These are phyloP conservation scores for Bufo gargarizans DNA, from an alignment of 2,113 vertebrate species.

Conservation along the genomic window DNA sequence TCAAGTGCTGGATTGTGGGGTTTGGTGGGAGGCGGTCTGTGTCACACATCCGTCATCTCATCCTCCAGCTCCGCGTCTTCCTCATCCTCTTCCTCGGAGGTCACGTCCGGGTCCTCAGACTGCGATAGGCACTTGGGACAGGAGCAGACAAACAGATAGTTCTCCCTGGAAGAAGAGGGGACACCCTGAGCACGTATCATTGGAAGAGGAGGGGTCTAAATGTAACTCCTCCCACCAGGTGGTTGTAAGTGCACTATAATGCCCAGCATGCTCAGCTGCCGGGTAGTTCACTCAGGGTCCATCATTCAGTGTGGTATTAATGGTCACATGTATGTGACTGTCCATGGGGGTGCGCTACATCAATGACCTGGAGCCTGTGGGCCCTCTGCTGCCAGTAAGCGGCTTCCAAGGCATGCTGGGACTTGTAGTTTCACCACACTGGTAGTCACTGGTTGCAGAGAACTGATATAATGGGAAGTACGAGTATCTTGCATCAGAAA, in stretches of 20 bases:
- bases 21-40: background rate
- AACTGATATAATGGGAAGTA: too few relatives aligned
- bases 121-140: conserved; percentile 92
- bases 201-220: background rate
- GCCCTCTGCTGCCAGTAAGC: too few relatives aligned
- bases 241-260: background rate
- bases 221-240: background rate
- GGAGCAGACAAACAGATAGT: conserved; percentile 94
- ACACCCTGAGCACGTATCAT: background rate
- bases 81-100: conserved; percentile 92
- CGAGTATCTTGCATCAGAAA: too few relatives aligned
- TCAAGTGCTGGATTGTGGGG: conserved; percentile 15
- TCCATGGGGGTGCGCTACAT: too few relatives aligned
- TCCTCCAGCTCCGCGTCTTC: conserved; percentile 93
- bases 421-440: too few relatives aligned
- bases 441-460: too few relatives aligned
- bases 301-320: too few relatives aligned
- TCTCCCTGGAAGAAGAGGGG: conserved; percentile 79
- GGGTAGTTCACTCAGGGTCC: too few relatives aligned
- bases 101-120: conserved; percentile 86
- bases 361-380: background rate
- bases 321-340: too few relatives aligned
- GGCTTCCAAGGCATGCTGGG: too few relatives aligned
- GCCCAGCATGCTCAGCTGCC: background rate
- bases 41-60: conserved; percentile 97